phyloP scores from a whole-genome alignment of 92 coral and sea anemone species.

The Heliopora coerulea region DNA sequence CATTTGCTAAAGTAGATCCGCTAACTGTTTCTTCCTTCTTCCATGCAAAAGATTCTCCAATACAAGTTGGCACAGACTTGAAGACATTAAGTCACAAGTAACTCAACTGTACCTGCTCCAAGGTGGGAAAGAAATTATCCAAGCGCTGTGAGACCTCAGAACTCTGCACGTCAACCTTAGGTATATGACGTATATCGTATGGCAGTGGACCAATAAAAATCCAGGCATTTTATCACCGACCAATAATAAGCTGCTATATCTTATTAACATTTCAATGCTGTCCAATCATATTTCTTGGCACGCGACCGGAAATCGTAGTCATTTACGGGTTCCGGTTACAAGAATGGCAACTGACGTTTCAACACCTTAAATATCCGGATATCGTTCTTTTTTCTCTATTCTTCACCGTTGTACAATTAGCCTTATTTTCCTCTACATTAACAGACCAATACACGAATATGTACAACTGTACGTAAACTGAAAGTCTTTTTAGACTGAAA shows the following conservation, averaged over 20 bases:
- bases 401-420: too few relatives aligned
- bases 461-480: too few relatives aligned
- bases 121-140: neutral
- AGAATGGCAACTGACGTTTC: neutral
- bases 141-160: neutral
- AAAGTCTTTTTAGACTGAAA: too few relatives aligned
- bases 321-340: slow-evolving; percentile 22
- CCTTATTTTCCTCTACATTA: too few relatives aligned
- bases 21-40: slow-evolving; percentile 42
- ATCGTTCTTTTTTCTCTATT: neutral
- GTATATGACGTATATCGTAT: slow-evolving; percentile 30
- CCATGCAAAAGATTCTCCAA: slow-evolving; percentile 34
- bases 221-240: neutral
- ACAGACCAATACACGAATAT: too few relatives aligned
- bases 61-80: slow-evolving; percentile 31
- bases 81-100: slow-evolving; percentile 29
- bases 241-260: slow-evolving; percentile 16
- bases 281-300: slow-evolving; percentile 25
- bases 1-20: slow-evolving; percentile 54
- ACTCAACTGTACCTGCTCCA: slow-evolving; percentile 14
- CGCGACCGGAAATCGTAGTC: slow-evolving; percentile 22
- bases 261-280: slow-evolving; percentile 14
- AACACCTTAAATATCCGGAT: too few relatives aligned
- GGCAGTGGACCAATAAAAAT: slow-evolving; percentile 5
- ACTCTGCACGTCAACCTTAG: neutral